Evolutionary conservation across 2,113 vertebrate genomes (phyloP), one percentile per base, ranked within the genome.

Genomic region (Ictalurus furcatus): DNA sequence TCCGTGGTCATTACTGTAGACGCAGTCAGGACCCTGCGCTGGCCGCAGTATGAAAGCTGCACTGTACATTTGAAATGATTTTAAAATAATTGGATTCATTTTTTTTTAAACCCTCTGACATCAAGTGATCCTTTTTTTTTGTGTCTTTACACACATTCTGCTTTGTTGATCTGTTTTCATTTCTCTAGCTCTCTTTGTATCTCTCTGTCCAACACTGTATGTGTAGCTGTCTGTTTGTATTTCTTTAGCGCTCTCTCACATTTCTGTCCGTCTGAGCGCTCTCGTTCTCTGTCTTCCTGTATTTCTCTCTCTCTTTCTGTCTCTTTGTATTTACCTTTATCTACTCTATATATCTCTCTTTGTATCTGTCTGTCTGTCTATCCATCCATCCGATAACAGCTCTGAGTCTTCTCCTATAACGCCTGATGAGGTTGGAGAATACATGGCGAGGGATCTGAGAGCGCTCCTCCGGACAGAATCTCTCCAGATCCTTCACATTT

Each of bases 1-100:
- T 2, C 21, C 13, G 7, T 90, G 85, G 89, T 79, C 91, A 90
- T 92, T 91, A 89, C 87, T 61, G 56, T 52, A 79, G 44, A 56
- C 58, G n/a, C 17, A 54, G 76, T 54, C 28, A 54, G 48, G 48
- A 52, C 21, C 48, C 25, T 48, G 44, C 11, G 13, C 44, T 71
- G 30, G 12, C n/a, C 13, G 12, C 65, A 17, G 34, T 16, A 74
- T 16, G 25, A 65, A 37, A 73, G 16, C 44, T n/a, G 48, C 44
- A 79, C 25, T 79, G 12, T 28, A 21, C 6, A 30, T 81, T 81
- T 81, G 17, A 21, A 58, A 81, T 76, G 37, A 4, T 69, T 52
- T 48, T 11, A 48, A 48, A 48, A 48, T 48, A 48, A 48, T 48
- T 48, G 4, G 44, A 48, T 48, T 48, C 48, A 6, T 44, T 44